phyloP scores from a whole-genome alignment of 2,797 vertebrate genomes.

The Anabacerthia variegaticeps region DNA sequence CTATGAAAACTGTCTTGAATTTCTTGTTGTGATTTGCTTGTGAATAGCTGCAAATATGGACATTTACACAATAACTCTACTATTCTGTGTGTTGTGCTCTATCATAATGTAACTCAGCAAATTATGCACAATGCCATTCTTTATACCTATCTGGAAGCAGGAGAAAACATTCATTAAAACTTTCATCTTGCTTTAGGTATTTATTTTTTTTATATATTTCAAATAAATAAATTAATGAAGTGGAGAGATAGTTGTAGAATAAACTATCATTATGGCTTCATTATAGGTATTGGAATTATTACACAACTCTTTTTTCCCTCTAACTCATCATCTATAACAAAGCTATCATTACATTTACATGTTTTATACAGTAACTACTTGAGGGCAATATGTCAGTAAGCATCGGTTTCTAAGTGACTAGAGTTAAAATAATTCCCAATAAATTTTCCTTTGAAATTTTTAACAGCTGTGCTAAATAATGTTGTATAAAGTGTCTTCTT shows the following conservation, averaged over 20 bases:
- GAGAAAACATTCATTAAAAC: conserved; percentile 45
- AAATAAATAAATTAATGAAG: conserved; percentile 59
- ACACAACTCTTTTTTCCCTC: neutral
- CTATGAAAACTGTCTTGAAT: neutral
- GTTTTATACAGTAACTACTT: conserved; percentile 42
- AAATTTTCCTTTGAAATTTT: conserved; percentile 44
- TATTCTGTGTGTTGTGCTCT: neutral
- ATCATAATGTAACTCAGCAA: neutral
- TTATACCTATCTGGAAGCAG: neutral
- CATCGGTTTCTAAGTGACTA: conserved; percentile 64
- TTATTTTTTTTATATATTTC: conserved; percentile 13
- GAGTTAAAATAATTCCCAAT: conserved; percentile 61
- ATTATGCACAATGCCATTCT: neutral
- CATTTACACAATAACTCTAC: neutral
- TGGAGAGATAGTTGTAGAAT: neutral
- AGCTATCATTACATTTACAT: conserved; percentile 48
- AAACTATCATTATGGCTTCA: conserved; percentile 52
- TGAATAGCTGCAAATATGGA: neutral
- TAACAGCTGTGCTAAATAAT: conserved; percentile 54
- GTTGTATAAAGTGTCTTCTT: neutral
- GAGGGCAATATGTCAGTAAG: conserved; percentile 64
- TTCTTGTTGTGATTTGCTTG: neutral
- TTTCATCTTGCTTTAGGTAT: neutral
- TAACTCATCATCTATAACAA: conserved; percentile 20
- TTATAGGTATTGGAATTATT: conserved; percentile 42